phyloP scores from a whole-genome alignment of 2,888 invertebrate species.

The Synanthedon formicaeformis region DNA sequence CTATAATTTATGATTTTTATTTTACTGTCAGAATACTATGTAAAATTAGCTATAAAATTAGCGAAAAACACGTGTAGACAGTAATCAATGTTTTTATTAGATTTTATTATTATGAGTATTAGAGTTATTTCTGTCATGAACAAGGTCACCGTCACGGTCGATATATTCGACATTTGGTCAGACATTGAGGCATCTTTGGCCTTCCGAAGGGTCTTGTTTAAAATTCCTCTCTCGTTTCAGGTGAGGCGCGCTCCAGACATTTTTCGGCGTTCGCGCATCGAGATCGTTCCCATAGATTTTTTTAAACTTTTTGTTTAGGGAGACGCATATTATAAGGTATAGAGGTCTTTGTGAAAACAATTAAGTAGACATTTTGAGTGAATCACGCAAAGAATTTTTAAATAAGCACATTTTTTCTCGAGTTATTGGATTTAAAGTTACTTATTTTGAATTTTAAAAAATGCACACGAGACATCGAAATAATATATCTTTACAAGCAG shows the following conservation, averaged over 20 bases:
- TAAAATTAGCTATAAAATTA: too few relatives aligned
- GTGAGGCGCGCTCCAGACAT: constrained; percentile 50
- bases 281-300: constrained; percentile 48
- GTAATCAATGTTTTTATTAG: too few relatives aligned
- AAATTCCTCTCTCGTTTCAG: constrained; percentile 56
- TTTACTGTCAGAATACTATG: too few relatives aligned
- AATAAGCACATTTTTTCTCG: too few relatives aligned
- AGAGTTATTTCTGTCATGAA: background rate
- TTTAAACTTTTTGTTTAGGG: constrained; percentile 11
- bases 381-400: background rate
- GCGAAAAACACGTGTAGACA: too few relatives aligned
- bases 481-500: too few relatives aligned
- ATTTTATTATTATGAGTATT: too few relatives aligned
- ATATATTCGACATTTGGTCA: constrained; percentile 19
- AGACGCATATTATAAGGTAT: background rate
- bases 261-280: constrained; percentile 48
- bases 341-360: constrained; percentile 3
- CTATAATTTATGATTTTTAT: too few relatives aligned
- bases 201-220: constrained; percentile 53
- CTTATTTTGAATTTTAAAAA: too few relatives aligned
- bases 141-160: constrained; percentile 19
- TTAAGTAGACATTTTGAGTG: constrained; percentile 2
- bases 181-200: constrained; percentile 31
- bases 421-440: too few relatives aligned
- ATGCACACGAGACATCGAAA: too few relatives aligned